Base-by-base conservation (phyloP, 2,888 invertebrate species). In the Luffia ferchaultella region DNA sequence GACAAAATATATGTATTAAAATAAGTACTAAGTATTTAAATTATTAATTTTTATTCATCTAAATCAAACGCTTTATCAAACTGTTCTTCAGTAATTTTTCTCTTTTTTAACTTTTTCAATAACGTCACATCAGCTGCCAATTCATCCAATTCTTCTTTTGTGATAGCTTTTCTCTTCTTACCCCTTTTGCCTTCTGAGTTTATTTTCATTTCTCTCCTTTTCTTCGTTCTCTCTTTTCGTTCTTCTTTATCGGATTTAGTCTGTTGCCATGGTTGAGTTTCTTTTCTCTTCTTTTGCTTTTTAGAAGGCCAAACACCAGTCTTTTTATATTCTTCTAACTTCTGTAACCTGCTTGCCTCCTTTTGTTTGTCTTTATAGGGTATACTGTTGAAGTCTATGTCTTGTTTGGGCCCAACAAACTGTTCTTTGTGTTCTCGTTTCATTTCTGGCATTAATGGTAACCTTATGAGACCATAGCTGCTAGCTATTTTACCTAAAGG, bases 401-500 rank as follows among this genome's bases (percentile, higher is more conserved):
- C 67, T 2, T 80, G 80, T 30, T 65, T 64, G 0, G 69, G 89
- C 17, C 87, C 86, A 54, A 78, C 78, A 48, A 83, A 85, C 60
- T 85, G 84, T n/a, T 67, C 64, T 43, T 70, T 74, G 54, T 85
- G 85, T 17, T 74, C 72, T 42, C 89, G 89, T 66, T 91, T 94
- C 1, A 97, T 74, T 76, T 99, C 99, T 0, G 98, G 97, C 97
- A 99, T 98, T 64, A 91, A 89, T 0, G 98, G 99, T 62, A 98
- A 82, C 62, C 92, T 92, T 1, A 99, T 72, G 1, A 99, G 86
- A 0, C 97, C 98, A 72, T 95, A 99, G 48, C 93, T 91, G 50
- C 89, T 90, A 0, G 95, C 98, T 57, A 98, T 76, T 58, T 79
- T 78, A 2, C 83, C 82, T 55, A 98, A 78, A 59, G 97, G 92